phyloP scores from a whole-genome alignment of 2,888 invertebrate species.

The Megaustenia siamemsis region DNA sequence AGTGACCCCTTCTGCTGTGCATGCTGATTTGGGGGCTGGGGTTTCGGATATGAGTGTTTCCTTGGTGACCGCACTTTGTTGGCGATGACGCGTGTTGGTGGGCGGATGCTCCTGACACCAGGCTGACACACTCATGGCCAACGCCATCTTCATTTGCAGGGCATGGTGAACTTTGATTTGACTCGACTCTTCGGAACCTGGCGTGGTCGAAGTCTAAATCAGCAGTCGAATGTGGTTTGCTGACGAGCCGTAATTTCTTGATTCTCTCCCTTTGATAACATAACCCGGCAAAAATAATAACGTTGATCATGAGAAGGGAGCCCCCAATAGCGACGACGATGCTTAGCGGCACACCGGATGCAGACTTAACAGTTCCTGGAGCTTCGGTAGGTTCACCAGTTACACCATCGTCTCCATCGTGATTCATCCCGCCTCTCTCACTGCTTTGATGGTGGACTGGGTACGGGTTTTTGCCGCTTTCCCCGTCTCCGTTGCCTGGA shows the following conservation, averaged over 20 bases:
- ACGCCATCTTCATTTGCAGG: slow-evolving; percentile 22
- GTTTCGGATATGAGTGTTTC: slow-evolving; percentile 49
- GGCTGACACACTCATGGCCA: slow-evolving; percentile 43
- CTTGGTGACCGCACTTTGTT: neutral
- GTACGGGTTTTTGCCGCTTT: too few relatives aligned
- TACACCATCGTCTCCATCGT: too few relatives aligned
- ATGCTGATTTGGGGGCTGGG: slow-evolving; percentile 46
- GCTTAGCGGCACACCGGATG: slow-evolving; percentile 72
- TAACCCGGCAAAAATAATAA: slow-evolving; percentile 95
- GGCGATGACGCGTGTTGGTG: slow-evolving; percentile 23
- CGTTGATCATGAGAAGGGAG: slow-evolving; percentile 92
- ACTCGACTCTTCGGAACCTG: slow-evolving; percentile 57
- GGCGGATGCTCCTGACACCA: slow-evolving; percentile 36
- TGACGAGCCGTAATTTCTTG: slow-evolving; percentile 64
- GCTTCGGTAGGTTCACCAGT: slow-evolving; percentile 46
- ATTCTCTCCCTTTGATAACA: slow-evolving; percentile 87
- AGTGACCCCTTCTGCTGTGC: slow-evolving; percentile 32
- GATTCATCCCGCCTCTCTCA: slow-evolving; percentile 32
- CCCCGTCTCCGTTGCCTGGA: neutral
- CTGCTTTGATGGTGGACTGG: neutral
- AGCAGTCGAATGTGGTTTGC: slow-evolving; percentile 52
- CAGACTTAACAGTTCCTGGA: slow-evolving; percentile 22
- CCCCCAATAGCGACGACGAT: slow-evolving; percentile 92
- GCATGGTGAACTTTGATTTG: slow-evolving; percentile 51
- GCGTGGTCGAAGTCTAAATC: slow-evolving; percentile 58